These are phyloP conservation scores for Tragelaphus buxtoni DNA, from an alignment of 2,113 vertebrate species.

Conservation along the genomic window DNA sequence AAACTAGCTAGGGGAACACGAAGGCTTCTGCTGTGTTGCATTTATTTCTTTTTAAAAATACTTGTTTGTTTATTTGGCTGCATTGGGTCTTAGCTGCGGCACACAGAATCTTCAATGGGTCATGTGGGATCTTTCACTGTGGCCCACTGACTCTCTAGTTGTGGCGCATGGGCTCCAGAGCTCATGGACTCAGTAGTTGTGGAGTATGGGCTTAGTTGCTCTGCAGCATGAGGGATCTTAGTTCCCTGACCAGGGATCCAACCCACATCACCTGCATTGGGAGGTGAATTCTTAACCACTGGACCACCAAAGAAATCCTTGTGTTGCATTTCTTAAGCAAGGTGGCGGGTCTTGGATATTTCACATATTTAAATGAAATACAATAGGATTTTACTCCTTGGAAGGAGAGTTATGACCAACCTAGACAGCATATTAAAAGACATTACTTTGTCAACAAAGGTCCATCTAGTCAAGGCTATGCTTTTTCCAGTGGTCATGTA, in stretches of 20 bases:
- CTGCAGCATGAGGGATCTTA: neutral
- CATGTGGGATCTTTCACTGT: neutral
- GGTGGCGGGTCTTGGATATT: neutral
- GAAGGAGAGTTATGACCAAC: too few species aligned
- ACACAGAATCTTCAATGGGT: neutral
- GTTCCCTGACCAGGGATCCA: neutral
- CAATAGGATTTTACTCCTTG: neutral
- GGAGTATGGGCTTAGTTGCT: neutral
- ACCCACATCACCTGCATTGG: neutral
- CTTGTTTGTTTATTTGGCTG: neutral
- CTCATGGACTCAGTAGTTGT: neutral
- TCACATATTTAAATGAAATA: neutral
- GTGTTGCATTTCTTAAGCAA: neutral
- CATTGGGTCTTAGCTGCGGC: neutral
- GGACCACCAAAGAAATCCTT: neutral
- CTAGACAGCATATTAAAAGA: too few species aligned
- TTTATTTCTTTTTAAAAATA: neutral
- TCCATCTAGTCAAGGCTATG: too few species aligned
- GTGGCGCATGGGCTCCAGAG: neutral
- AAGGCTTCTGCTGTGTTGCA: neutral
- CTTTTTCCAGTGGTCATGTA: too few species aligned
- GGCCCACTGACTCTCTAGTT: neutral
- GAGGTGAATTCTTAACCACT: neutral
- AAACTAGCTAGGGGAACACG: neutral
- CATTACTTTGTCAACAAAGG: too few species aligned